Conservation (phyloP, 2,113 vertebrate genomes). For the Plestiodon gilberti region DNA sequence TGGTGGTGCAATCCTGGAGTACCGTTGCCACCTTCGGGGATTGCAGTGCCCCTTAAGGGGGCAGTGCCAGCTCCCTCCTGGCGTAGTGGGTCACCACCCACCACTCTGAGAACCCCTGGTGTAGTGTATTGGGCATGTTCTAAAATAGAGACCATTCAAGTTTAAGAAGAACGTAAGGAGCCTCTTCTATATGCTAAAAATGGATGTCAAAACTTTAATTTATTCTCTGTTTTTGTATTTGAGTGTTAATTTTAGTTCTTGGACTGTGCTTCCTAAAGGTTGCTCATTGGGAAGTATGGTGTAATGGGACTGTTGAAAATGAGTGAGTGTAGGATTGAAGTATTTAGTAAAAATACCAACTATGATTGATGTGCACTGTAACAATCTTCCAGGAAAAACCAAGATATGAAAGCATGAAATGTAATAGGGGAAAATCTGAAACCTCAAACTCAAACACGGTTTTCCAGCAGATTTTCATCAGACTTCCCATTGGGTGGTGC, state of each 20-base stretch:
- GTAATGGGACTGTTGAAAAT: neutral
- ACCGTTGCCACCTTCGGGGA: too few relatives aligned
- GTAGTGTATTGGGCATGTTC: too few relatives aligned
- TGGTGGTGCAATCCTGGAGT: too few relatives aligned
- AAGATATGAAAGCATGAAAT: neutral
- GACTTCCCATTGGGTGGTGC: neutral
- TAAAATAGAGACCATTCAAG: conserved; percentile 24
- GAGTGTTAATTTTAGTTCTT: neutral
- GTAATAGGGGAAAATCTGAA: neutral
- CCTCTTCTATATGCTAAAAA: neutral
- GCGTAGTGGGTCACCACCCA: too few relatives aligned
- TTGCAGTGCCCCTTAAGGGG: too few relatives aligned
- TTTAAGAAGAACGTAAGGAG: conserved; percentile 7
- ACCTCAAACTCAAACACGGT: neutral
- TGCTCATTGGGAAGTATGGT: neutral
- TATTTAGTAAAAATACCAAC: neutral
- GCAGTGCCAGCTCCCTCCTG: too few relatives aligned
- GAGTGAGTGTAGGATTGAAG: neutral
- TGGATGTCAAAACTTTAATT: conserved; percentile 16
- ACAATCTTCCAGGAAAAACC: neutral
- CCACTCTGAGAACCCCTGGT: too few relatives aligned
- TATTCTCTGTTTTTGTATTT: neutral
- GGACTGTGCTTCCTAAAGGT: neutral
- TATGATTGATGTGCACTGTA: neutral
- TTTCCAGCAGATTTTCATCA: neutral